Evolutionary conservation across 2,888 invertebrate species (phyloP).

Genomic region (Drosophila ustulata): DNA sequence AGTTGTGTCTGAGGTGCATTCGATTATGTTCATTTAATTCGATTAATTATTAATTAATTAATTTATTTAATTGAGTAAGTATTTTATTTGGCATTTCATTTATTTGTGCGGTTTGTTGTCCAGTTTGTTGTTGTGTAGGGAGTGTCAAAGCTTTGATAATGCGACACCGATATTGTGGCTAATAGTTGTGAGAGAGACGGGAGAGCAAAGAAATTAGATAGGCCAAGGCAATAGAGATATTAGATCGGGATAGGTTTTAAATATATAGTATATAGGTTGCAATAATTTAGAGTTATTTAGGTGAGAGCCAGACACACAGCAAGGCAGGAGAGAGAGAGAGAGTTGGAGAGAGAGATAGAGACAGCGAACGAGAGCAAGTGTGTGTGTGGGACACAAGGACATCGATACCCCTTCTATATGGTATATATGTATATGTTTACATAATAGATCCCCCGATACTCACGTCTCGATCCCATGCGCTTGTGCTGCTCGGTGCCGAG

Average conservation of each 20-base stretch:
- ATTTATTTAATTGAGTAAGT: slow-evolving; percentile 38
- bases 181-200: slow-evolving; percentile 69
- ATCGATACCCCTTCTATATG: not conserved
- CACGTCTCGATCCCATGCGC: slow-evolving; percentile 89
- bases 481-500: slow-evolving; percentile 88
- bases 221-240: slow-evolving; percentile 33
- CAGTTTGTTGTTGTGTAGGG: slow-evolving; percentile 80
- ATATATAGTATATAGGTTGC: slow-evolving; percentile 25
- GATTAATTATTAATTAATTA: not conserved
- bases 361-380: slow-evolving; percentile 16
- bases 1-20: slow-evolving; percentile 36
- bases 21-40: slow-evolving; percentile 29
- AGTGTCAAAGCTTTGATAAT: slow-evolving; percentile 85
- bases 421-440: no score
- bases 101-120: slow-evolving; percentile 79
- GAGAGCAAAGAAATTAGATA: slow-evolving; percentile 67
- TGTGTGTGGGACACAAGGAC: not conserved
- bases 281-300: slow-evolving; percentile 18
- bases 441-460: slow-evolving; percentile 85
- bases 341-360: slow-evolving; percentile 28
- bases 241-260: not conserved
- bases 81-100: slow-evolving; percentile 40
- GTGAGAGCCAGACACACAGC: slow-evolving; percentile 47
- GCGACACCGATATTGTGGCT: slow-evolving; percentile 85
- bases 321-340: slow-evolving; percentile 43